Base-by-base conservation (phyloP, 1,140 invertebrate genomes). In the Ectropis grisescens region DNA sequence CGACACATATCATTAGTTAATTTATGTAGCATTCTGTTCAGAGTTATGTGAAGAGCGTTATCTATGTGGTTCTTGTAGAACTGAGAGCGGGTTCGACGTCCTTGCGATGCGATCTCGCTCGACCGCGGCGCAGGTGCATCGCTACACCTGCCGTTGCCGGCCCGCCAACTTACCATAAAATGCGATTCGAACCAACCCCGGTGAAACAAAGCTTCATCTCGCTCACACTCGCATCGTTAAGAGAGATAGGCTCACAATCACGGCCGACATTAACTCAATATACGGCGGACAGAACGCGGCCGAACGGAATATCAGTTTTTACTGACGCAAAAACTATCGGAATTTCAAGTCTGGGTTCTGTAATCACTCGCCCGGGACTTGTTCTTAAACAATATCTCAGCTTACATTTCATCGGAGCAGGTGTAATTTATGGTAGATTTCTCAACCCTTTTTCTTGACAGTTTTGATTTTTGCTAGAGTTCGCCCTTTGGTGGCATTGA, bases 261-360 rank as follows among this genome's bases (percentile, higher is more conserved):
- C 72, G 58, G 60, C 65, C 57, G 58, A 59, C 62, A 69, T 72
- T 69, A 72, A 66, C 71, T 76, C 64, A 61, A 70, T 74, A 68
- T 70, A 68, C 58, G 52, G 46, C 44, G 53, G 50, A 57, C 58
- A 45, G 60, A 69, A 64, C 58, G 55, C 59, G 53, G 61, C 46
- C 69, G 62, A 55, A 69, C 56, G 62, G 67, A 74, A 70, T 75
- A 76, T 76, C 71, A 70, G 60, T 74, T 80, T 80, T 80, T 76
- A 74, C 65, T 42, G 58, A 52, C 62, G 75, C 70, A 80, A 80
- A 80, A 76, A 80, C 75, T 80, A 71, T 75, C 44, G 71, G 74
- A 71, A 79, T 79, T 71, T 58, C 53, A 58, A 58, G 57, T 67
- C 57, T 57, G 53, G 56, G 56, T 55, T 59, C 42, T 47, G 67